Evolutionary conservation across 2,888 invertebrate species (phyloP).

Genomic region (Odontothrips loti): DNA sequence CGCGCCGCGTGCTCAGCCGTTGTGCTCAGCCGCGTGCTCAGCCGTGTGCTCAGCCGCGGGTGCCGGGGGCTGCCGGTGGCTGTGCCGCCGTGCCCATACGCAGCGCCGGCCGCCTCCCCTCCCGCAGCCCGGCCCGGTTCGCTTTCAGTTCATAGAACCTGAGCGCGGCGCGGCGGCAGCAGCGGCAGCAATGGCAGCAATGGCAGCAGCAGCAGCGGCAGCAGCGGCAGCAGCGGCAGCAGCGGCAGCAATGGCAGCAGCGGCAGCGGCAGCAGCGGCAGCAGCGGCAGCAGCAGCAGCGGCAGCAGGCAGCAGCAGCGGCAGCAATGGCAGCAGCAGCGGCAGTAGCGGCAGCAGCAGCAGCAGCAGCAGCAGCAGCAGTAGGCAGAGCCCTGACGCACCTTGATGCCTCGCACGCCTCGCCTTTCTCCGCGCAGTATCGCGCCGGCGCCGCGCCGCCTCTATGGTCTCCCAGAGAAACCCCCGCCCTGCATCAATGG

Average conservation of each 20-base stretch:
- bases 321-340: background rate
- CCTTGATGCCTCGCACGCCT: no score
- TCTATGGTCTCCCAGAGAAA: no score
- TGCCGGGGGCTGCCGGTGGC: no score
- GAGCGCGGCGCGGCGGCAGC: background rate
- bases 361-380: background rate
- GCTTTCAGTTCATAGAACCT: conserved; percentile 18
- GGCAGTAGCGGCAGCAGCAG: background rate
- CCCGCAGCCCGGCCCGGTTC: background rate
- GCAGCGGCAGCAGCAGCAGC: no score
- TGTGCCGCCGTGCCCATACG: no score
- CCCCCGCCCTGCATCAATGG: no score
- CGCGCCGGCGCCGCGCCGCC: no score
- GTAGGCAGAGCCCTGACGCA: no score
- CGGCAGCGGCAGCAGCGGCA: background rate
- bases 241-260: no score
- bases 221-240: background rate
- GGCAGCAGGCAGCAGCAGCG: background rate
- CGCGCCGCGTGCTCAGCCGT: background rate
- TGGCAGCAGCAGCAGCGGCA: background rate
- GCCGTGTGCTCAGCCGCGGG: no score
- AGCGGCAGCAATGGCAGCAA: no score
- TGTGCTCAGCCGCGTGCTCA: background rate
- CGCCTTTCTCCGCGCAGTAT: no score
- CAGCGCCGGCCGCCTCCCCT: background rate